phyloP scores from a whole-genome alignment of 2,797 vertebrate species.

The Chelmon rostratus region DNA sequence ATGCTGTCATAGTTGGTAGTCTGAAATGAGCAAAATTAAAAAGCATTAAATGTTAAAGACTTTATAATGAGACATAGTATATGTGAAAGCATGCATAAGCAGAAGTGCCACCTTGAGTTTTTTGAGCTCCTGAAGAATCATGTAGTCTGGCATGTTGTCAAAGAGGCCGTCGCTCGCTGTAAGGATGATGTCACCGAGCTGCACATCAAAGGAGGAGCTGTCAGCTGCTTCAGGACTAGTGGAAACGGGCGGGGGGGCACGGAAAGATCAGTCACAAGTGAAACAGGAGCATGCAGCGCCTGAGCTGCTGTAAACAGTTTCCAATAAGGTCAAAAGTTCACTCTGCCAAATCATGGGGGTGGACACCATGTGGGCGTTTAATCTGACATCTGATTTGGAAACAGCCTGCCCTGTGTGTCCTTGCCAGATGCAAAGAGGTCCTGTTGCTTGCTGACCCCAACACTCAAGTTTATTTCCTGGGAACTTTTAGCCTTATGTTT shows the following conservation, averaged over 20 bases:
- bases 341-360: conserved; percentile 38
- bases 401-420: conserved; percentile 18
- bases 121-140: conserved; percentile 98
- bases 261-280: conserved; percentile 42
- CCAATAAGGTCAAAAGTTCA: conserved; percentile 35
- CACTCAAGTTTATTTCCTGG: conserved; percentile 51
- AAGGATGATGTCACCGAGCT: conserved; percentile 98
- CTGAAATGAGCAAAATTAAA: conserved; percentile 75
- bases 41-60: conserved; percentile 6
- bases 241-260: not conserved
- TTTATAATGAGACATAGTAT: not conserved
- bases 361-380: conserved; percentile 32
- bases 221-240: conserved; percentile 95
- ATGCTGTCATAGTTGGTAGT: conserved; percentile 97
- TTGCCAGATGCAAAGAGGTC: conserved; percentile 26
- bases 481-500: conserved; percentile 24
- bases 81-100: not conserved
- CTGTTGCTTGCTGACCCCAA: conserved; percentile 33
- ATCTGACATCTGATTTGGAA: conserved; percentile 44
- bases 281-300: conserved; percentile 35
- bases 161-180: conserved; percentile 98
- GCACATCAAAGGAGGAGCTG: conserved; percentile 96
- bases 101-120: conserved; percentile 92
- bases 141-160: conserved; percentile 99
- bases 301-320: conserved; percentile 37